These are phyloP conservation scores for Gobio occitaniae DNA, from an alignment of 2,797 vertebrate species.

Conservation along the genomic window DNA sequence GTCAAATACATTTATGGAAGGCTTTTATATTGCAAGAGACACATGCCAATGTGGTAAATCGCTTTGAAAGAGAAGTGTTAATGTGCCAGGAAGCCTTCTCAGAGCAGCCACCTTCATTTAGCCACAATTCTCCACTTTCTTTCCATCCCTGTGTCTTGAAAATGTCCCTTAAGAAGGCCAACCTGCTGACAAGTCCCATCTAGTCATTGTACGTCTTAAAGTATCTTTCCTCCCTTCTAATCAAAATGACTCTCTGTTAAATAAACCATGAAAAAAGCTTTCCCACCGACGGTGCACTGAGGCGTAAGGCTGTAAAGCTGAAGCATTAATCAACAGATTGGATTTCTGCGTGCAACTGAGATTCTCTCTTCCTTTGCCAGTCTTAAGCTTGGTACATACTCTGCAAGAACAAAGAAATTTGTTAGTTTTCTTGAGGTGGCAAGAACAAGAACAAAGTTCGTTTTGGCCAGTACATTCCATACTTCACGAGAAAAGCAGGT, in stretches of 20 bases:
- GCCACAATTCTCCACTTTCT: background rate
- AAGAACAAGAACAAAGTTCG: no score
- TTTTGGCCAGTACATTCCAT: no score
- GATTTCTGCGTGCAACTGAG: constrained; percentile 76
- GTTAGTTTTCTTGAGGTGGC: no score
- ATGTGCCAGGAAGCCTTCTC: constrained; percentile 38
- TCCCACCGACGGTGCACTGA: constrained; percentile 88
- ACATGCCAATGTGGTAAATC: background rate
- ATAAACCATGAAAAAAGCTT: constrained; percentile 99
- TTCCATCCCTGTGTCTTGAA: constrained; percentile 70
- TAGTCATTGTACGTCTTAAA: constrained; percentile 93
- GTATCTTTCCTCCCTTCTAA: constrained; percentile 91
- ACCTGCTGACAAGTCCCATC: constrained; percentile 87
- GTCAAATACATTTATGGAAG: constrained; percentile 21
- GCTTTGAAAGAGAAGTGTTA: constrained; percentile 49
- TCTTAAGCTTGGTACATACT: constrained; percentile 44
- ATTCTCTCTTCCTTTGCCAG: constrained; percentile 70
- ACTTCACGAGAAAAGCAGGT: no score
- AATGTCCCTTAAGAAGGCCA: constrained; percentile 78
- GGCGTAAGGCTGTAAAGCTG: constrained; percentile 83
- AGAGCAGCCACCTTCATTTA: constrained; percentile 12
- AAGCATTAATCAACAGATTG: constrained; percentile 91
- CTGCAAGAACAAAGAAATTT: no score
- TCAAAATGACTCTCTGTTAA: constrained; percentile 98
- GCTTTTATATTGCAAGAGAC: constrained; percentile 30